phyloP scores from a whole-genome alignment of 2,797 vertebrate genomes.

The Leptodactylus fallax region DNA sequence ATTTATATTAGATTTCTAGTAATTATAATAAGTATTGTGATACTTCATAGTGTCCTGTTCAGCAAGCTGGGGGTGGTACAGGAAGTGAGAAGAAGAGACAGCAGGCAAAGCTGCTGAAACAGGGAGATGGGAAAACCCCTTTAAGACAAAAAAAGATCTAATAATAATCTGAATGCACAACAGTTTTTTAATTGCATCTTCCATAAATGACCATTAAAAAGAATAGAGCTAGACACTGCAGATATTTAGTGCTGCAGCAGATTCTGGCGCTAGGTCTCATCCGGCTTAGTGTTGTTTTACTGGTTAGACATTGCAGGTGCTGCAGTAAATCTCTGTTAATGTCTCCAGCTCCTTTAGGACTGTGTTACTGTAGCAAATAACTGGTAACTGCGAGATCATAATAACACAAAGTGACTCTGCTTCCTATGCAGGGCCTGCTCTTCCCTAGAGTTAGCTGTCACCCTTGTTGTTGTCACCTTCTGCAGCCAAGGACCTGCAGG shows the following conservation, averaged over 20 bases:
- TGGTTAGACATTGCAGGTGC: background rate
- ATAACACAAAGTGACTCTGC: conserved; percentile 12
- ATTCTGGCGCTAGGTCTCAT: background rate
- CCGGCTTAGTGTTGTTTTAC: background rate
- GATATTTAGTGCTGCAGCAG: background rate
- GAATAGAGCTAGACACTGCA: no score
- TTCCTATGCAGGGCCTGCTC: conserved; percentile 46
- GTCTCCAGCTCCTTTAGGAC: background rate
- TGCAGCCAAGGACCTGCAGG: conserved; percentile 37
- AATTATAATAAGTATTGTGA: no score
- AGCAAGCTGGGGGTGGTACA: no score
- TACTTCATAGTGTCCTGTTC: no score
- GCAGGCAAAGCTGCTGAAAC: no score
- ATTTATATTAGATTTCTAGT: no score
- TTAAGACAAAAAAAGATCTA: background rate
- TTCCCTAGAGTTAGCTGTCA: conserved; percentile 33
- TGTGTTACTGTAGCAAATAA: conserved; percentile 9
- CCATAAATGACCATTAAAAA: no score
- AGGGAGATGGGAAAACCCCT: no score
- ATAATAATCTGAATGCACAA: background rate
- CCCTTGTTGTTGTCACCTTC: conserved; percentile 38
- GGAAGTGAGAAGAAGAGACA: no score
- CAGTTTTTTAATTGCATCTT: no score
- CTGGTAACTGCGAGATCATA: background rate
- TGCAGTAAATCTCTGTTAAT: background rate